These are phyloP conservation scores for Creontiades dilutus DNA, from an alignment of 2,888 invertebrate species.

Conservation along the genomic window DNA sequence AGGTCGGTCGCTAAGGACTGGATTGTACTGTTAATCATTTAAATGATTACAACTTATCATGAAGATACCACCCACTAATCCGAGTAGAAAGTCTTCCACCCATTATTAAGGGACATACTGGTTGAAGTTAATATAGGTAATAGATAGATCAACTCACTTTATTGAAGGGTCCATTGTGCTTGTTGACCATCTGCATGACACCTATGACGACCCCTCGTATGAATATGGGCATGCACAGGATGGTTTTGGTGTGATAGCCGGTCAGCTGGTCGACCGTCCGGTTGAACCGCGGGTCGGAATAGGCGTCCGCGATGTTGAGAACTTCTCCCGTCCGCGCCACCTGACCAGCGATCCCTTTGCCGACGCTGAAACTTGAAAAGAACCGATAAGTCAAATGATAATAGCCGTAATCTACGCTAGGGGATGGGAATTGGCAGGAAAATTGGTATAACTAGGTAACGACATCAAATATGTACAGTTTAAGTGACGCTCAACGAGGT, in stretches of 20 bases:
- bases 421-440: too few relatives aligned
- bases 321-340: slow-evolving; percentile 89
- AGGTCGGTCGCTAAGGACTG: too few relatives aligned
- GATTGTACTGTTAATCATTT: too few relatives aligned
- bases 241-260: slow-evolving; percentile 85
- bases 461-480: too few relatives aligned
- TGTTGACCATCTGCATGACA: slow-evolving; percentile 93
- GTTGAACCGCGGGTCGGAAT: slow-evolving; percentile 88
- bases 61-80: too few relatives aligned
- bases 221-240: slow-evolving; percentile 93
- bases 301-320: slow-evolving; percentile 90
- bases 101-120: too few relatives aligned
- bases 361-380: slow-evolving; percentile 83
- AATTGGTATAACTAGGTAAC: too few relatives aligned
- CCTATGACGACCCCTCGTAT: slow-evolving; percentile 88
- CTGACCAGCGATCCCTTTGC: slow-evolving; percentile 89
- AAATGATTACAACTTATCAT: too few relatives aligned
- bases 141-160: slow-evolving; percentile 75
- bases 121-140: too few relatives aligned
- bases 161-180: slow-evolving; percentile 80
- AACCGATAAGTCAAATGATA: slow-evolving; percentile 40
- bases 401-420: not conserved
- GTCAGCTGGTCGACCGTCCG: slow-evolving; percentile 85
- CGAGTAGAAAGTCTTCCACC: too few relatives aligned
- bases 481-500: too few relatives aligned